Evolutionary conservation across 2,797 vertebrate species (phyloP), one percentile per base, ranked within the genome.

Genomic region (Dendrocincla tyrannina): DNA sequence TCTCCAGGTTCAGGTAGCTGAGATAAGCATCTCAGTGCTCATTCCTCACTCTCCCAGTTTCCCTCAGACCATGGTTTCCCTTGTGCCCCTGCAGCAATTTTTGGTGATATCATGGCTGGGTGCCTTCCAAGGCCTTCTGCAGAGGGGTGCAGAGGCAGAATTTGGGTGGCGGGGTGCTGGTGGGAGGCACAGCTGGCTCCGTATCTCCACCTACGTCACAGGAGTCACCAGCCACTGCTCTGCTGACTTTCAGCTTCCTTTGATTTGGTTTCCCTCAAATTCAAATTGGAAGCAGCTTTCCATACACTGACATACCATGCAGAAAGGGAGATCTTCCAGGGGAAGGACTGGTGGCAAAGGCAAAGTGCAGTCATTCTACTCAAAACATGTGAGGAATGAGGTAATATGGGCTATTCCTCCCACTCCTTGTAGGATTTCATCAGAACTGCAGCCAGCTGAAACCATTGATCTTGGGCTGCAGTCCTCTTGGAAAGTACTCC

Each of bases 371-470:
- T 41, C 16, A 1, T 85, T 39, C 56, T 42, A 27, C 42, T 67
- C 78, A 42, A 88, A 93, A 74, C 76, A 64, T 28, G 73, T 74
- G 58, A 97, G 91, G 93, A 91, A 92, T 93, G 93, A 95, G 89
- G 87, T 58, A 83, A 88, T 32, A 46, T 18, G 89, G 89, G 50
- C 82, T 60, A n/a, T 68, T 95, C 93, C 93, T 94, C 91, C 95
- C 89, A 89, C 93, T 89, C 46, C 89, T 85, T 0, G 0, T 37
- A 44, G 66, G 50, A 41, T 79, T 93, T 81, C 88, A 88, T 91
- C 88, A 94, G 88, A 97, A 91, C 89, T 94, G 39, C 76, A 81
- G 91, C 94, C 95, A 95, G 83, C n/a, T 76, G 35, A 84, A 90
- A 79, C 66, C 80, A 91, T 35, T 86, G 89, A 93, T 95, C 93